Conservation (phyloP, 2,113 vertebrate genomes). For the Corydoras sp. region DNA sequence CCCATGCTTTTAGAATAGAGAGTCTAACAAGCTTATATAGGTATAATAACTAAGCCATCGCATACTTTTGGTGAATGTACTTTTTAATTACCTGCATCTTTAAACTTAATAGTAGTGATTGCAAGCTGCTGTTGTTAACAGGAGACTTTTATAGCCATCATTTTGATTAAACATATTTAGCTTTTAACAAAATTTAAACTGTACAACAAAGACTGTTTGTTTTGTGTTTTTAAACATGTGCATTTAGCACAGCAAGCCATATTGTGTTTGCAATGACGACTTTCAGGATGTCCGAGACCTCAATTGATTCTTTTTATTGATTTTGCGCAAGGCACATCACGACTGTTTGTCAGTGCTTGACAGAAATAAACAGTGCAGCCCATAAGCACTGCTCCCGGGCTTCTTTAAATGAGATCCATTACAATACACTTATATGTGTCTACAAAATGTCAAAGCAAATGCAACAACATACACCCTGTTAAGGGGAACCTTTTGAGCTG, state of each 20-base stretch:
- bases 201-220: background rate
- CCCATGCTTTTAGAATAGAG: too few relatives aligned
- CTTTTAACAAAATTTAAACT: background rate
- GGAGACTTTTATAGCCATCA: background rate
- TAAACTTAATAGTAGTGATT: too few relatives aligned
- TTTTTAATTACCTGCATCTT: too few relatives aligned
- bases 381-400: slow-evolving; percentile 7
- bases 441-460: slow-evolving; percentile 26
- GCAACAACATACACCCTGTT: slow-evolving; percentile 47
- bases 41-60: too few relatives aligned
- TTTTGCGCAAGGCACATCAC: slow-evolving; percentile 14
- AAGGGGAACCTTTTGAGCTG: slow-evolving; percentile 35
- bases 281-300: slow-evolving; percentile 22
- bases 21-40: too few relatives aligned
- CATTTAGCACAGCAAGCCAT: background rate
- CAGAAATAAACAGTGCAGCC: background rate
- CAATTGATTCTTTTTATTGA: slow-evolving; percentile 37
- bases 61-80: too few relatives aligned
- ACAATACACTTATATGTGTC: slow-evolving; percentile 22
- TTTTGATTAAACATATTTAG: background rate
- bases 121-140: background rate
- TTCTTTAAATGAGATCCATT: slow-evolving; percentile 32
- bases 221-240: background rate
- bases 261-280: slow-evolving; percentile 1
- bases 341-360: slow-evolving; percentile 12